Evolutionary conservation across 1,140 invertebrate genomes (phyloP).

Genomic region (Dendrolimus kikuchii): DNA sequence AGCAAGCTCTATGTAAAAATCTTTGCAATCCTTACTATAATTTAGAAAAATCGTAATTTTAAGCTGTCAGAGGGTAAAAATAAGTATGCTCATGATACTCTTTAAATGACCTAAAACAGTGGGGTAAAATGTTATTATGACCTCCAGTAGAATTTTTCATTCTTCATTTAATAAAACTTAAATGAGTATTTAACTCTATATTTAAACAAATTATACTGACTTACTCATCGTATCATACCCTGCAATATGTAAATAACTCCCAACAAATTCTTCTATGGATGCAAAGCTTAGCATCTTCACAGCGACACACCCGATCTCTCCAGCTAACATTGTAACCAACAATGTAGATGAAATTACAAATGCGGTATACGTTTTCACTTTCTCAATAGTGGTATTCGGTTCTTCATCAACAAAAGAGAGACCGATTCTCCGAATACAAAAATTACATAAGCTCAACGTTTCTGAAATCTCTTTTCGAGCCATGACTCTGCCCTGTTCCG

Average conservation of each 20-base stretch:
- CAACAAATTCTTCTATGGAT: constrained; percentile 40
- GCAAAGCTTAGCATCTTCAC: constrained; percentile 28
- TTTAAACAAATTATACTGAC: constrained; percentile 8
- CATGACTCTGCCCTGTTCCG: constrained; percentile 5
- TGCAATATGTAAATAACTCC: constrained; percentile 41
- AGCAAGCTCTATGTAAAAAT: too few species aligned
- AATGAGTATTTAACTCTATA: too few species aligned
- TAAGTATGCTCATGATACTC: too few species aligned
- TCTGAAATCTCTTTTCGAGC: constrained; percentile 38
- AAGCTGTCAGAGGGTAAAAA: too few species aligned
- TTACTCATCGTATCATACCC: constrained; percentile 53
- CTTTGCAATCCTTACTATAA: too few species aligned
- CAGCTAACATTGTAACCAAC: constrained; percentile 29
- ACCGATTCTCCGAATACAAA: constrained; percentile 38
- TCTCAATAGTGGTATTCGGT: constrained; percentile 19
- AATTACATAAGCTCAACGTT: constrained; percentile 38
- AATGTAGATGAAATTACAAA: constrained; percentile 28
- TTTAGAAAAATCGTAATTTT: too few species aligned
- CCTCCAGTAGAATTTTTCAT: too few species aligned
- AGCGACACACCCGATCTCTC: constrained; percentile 35
- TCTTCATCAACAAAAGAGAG: constrained; percentile 36
- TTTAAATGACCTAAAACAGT: too few species aligned
- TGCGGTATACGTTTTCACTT: constrained; percentile 18
- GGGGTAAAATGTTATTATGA: too few species aligned
- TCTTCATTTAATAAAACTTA: too few species aligned